A percentile compares a stretch with the other conserved stretches of the same genome.
Evolutionary conservation across 2,113 vertebrate species (phyloP).

Genomic region (Gallinago paraguaiae): DNA sequence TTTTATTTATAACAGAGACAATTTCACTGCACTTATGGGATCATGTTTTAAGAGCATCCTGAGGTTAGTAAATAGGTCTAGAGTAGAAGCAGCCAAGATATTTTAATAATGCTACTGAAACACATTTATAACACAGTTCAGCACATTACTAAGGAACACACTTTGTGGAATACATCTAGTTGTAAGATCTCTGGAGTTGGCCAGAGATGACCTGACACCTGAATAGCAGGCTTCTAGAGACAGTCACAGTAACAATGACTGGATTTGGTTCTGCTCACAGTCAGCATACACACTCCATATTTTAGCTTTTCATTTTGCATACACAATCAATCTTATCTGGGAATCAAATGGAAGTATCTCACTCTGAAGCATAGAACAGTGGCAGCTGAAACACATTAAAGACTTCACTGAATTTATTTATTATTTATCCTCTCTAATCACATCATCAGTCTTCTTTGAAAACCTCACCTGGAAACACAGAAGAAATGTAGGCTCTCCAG

Average conservation of each 20-base stretch:
- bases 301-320: not conserved
- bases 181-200: not conserved
- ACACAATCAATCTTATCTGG: not conserved
- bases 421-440: not conserved
- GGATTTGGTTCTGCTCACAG: not conserved
- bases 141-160: not conserved
- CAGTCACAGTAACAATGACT: not conserved
- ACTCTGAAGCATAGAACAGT: not conserved
- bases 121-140: not conserved
- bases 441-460: not conserved
- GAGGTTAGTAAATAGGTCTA: not conserved
- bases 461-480: not conserved
- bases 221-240: not conserved
- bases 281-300: not conserved
- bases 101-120: not conserved
- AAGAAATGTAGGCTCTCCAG: not conserved
- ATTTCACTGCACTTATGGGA: not conserved
- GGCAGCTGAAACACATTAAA: not conserved
- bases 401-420: not conserved
- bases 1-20: not conserved
- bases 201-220: not conserved
- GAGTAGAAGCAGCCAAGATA: not conserved
- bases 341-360: not conserved
- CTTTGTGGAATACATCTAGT: not conserved
- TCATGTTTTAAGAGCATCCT: not conserved